Evolutionary conservation across 2,888 invertebrate species (phyloP).

Genomic region (Apamea crenata): DNA sequence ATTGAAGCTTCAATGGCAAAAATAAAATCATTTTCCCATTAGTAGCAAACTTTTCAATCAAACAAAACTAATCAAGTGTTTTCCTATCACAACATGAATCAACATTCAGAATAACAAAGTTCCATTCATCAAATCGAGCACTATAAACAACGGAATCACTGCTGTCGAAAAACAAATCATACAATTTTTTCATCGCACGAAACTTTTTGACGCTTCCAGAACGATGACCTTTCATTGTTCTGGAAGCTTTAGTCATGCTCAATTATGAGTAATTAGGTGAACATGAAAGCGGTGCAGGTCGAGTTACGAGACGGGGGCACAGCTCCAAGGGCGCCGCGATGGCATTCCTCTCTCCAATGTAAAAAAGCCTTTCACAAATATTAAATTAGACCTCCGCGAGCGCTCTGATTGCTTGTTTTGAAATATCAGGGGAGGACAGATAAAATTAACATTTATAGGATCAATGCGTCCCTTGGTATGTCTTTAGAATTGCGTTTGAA

Average conservation of each 20-base stretch:
- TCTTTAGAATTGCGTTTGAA: slow-evolving; percentile 51
- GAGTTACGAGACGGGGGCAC: slow-evolving; percentile 56
- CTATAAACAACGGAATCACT: slow-evolving; percentile 35
- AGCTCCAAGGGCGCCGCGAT: slow-evolving; percentile 45
- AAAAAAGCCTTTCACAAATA: slow-evolving; percentile 56
- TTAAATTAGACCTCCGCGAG: slow-evolving; percentile 59
- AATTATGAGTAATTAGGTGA: slow-evolving; percentile 65
- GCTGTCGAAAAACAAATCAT: slow-evolving; percentile 37
- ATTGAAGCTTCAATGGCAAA: not conserved
- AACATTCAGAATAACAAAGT: slow-evolving; percentile 44
- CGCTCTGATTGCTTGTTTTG: slow-evolving; percentile 59
- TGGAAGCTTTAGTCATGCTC: slow-evolving; percentile 46
- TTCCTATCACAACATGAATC: slow-evolving; percentile 39
- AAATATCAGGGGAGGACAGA: slow-evolving; percentile 56
- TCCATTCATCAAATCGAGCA: slow-evolving; percentile 37
- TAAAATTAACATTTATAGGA: slow-evolving; percentile 64
- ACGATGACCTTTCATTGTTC: slow-evolving; percentile 36
- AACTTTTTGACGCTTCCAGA: too few relatives aligned
- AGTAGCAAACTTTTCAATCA: slow-evolving; percentile 26
- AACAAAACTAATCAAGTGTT: slow-evolving; percentile 43
- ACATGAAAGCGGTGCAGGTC: slow-evolving; percentile 53
- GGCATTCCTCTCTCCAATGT: slow-evolving; percentile 36
- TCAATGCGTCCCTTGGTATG: slow-evolving; percentile 55
- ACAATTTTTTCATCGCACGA: slow-evolving; percentile 10
- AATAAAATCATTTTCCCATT: slow-evolving; percentile 13